A percentile compares a stretch with the other conserved stretches of the same genome.
Conservation (phyloP, 2,113 vertebrate species). For the human region DNA sequence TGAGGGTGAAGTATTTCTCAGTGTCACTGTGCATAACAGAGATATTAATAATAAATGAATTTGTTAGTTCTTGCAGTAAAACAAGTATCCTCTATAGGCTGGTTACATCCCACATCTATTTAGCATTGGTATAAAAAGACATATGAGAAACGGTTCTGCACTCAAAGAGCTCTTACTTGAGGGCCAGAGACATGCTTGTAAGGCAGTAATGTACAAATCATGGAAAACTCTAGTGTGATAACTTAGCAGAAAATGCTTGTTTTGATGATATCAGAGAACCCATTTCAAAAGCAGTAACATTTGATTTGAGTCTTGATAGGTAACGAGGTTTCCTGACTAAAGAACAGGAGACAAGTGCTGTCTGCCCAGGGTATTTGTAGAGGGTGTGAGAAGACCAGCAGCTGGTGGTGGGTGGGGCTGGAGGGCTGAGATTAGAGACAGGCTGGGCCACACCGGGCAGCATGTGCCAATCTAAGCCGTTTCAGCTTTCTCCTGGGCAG, state of each 20-base stretch:
- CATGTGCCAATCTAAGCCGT: not conserved
- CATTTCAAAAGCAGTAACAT: not conserved
- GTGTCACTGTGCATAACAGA: not conserved
- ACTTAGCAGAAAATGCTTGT: not conserved
- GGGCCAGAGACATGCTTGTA: not conserved
- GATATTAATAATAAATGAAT: not conserved
- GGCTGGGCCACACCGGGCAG: not conserved
- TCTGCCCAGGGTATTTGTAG: not conserved
- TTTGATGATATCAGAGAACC: not conserved
- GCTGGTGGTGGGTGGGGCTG: not conserved
- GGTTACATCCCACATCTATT: not conserved
- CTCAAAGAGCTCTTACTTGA: not conserved
- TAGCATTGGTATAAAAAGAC: not conserved
- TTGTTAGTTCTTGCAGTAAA: not conserved
- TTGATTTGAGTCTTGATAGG: not conserved
- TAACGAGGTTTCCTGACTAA: not conserved
- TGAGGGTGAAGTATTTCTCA: not conserved
- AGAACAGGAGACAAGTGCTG: not conserved
- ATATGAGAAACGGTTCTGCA: not conserved
- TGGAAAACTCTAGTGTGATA: not conserved
- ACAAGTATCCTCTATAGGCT: not conserved
- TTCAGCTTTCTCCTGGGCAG: not conserved
- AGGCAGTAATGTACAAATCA: not conserved
- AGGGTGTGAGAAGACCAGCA: not conserved
- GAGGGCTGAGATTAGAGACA: not conserved